A percentile compares a stretch with the other conserved stretches of the same genome.
Evolutionary conservation across 37 sponge, comb jelly and placozoan genomes (phyloP).

Genomic region (Aplysina aerophoba): DNA sequence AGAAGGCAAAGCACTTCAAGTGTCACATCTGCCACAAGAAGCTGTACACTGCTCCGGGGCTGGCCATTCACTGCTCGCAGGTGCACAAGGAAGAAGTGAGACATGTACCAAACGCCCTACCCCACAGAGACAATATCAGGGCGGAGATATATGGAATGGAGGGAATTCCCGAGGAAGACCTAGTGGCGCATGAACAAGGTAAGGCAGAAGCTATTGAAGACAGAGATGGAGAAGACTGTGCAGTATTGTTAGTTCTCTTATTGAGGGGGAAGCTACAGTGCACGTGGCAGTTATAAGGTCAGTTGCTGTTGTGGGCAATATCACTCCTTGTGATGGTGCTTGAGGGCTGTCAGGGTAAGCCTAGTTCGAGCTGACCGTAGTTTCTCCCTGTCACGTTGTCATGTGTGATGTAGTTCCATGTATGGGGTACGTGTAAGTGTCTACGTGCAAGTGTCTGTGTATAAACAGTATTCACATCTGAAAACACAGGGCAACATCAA

Average conservation of each 20-base stretch:
- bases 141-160: slow-evolving; percentile 98
- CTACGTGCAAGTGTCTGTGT: no score
- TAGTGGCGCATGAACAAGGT: slow-evolving; percentile 57
- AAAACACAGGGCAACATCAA: no score
- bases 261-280: neutral
- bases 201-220: slow-evolving; percentile 44
- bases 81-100: slow-evolving; percentile 96
- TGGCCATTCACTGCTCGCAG: slow-evolving; percentile 92
- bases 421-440: no score
- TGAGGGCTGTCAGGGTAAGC: no score
- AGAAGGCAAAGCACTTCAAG: slow-evolving; percentile 99
- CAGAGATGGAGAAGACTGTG: neutral
- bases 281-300: slow-evolving; percentile 33
- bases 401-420: no score
- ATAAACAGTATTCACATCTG: no score
- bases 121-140: slow-evolving; percentile 85
- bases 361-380: no score
- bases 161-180: slow-evolving; percentile 96
- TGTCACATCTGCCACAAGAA: slow-evolving; percentile 99
- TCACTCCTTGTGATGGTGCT: no score
- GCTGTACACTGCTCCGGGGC: slow-evolving; percentile 96
- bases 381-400: no score
- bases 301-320: neutral
- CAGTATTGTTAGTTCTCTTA: neutral
- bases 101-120: slow-evolving; percentile 91